These are phyloP conservation scores for Dascyllus trimaculatus DNA, from an alignment of 2,113 vertebrate species.

Conservation along the genomic window DNA sequence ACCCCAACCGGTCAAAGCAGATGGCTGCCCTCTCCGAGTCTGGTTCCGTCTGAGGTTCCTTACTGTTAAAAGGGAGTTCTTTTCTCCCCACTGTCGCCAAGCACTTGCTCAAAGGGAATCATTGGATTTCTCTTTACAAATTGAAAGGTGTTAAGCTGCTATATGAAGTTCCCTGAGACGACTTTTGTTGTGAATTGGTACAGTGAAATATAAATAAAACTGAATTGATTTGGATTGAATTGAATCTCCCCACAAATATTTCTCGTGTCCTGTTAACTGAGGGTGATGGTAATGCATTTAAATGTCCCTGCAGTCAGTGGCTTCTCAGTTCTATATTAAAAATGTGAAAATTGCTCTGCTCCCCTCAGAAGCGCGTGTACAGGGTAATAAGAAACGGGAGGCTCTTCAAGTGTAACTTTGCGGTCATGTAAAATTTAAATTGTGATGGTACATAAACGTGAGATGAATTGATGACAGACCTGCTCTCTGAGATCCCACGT, in stretches of 20 bases:
- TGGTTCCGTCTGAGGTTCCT: too few relatives aligned
- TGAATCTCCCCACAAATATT: not conserved
- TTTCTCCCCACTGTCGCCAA: too few relatives aligned
- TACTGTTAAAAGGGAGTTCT: too few relatives aligned
- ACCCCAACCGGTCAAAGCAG: too few relatives aligned
- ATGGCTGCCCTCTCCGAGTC: too few relatives aligned
- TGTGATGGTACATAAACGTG: conserved; percentile 17
- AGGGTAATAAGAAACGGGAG: conserved; percentile 19
- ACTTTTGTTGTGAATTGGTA: too few relatives aligned
- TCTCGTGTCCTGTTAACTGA: not conserved
- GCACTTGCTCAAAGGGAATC: too few relatives aligned
- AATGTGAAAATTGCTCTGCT: conserved; percentile 31
- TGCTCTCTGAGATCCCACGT: conserved; percentile 14
- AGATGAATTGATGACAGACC: conserved; percentile 39
- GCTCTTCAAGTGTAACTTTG: conserved; percentile 11
- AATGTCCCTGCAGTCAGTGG: conserved; percentile 9
- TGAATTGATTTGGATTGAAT: too few relatives aligned
- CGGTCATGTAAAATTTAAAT: conserved; percentile 45
- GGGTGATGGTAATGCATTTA: conserved; percentile 9
- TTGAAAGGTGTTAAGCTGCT: too few relatives aligned
- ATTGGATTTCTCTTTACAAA: too few relatives aligned
- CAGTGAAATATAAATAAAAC: too few relatives aligned
- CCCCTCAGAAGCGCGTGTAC: conserved; percentile 1
- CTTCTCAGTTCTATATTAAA: conserved; percentile 30
- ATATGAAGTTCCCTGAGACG: too few relatives aligned